Conservation (phyloP, 2,797 vertebrate genomes). For the Molothrus aeneus region DNA sequence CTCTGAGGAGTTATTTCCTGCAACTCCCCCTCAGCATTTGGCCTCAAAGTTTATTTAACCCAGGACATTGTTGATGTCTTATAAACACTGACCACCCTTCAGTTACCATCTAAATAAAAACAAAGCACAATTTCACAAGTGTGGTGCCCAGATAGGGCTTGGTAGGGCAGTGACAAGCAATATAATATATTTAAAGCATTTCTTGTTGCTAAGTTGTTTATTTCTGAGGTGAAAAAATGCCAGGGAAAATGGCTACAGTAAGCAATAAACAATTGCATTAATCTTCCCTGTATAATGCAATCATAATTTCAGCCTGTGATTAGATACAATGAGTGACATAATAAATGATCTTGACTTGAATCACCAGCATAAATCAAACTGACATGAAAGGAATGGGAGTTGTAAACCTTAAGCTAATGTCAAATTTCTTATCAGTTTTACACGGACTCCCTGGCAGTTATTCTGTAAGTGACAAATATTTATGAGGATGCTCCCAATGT, state of each 20-base stretch:
- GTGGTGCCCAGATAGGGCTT: neutral
- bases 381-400: conserved; percentile 35
- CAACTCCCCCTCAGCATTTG: conserved; percentile 30
- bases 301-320: conserved; percentile 50
- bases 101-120: conserved; percentile 33
- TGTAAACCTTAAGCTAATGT: conserved; percentile 36
- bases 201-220: conserved; percentile 44
- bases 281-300: conserved; percentile 41
- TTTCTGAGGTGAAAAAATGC: conserved; percentile 16
- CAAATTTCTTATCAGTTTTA: conserved; percentile 53
- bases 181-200: neutral
- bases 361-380: conserved; percentile 38
- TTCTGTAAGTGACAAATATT: conserved; percentile 30
- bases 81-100: conserved; percentile 23
- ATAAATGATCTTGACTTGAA: conserved; percentile 25
- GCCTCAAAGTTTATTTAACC: conserved; percentile 64
- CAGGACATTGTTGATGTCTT: conserved; percentile 27
- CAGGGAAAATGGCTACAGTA: neutral
- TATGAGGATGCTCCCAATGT: conserved; percentile 25
- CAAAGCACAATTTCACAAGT: conserved; percentile 16
- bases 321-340: conserved; percentile 30
- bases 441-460: neutral
- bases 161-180: neutral
- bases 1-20: conserved; percentile 66
- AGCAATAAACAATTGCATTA: neutral